A percentile compares a stretch with the other conserved stretches of the same genome.
Evolutionary conservation across 2,113 vertebrate genomes (phyloP).

Genomic region (Anhinga anhinga): DNA sequence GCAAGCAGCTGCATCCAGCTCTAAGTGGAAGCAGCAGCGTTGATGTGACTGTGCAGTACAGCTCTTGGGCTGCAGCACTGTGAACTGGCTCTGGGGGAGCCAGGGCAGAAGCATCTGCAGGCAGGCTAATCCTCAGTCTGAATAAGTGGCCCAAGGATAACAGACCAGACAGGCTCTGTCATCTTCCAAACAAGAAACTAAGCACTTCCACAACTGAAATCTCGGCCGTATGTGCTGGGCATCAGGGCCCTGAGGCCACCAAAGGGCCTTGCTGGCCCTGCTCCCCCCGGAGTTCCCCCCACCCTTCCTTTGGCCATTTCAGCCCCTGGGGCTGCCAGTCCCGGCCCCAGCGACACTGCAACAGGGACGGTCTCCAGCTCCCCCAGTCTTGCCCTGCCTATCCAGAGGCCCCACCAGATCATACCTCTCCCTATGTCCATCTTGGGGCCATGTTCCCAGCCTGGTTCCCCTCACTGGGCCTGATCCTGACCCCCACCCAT

Average conservation of each 20-base stretch:
- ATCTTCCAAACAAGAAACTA: not conserved
- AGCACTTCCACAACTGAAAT: not conserved
- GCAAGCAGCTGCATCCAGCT: not conserved
- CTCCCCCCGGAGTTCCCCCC: not conserved
- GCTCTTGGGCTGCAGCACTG: not conserved
- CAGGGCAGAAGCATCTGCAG: not conserved
- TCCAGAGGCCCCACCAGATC: not conserved
- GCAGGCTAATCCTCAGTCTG: not conserved
- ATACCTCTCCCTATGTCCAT: not conserved
- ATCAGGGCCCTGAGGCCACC: not conserved
- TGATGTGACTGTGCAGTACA: not conserved
- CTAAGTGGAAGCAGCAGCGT: fast-evolving
- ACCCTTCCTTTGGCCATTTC: not conserved
- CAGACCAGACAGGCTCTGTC: not conserved
- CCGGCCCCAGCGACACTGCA: fast-evolving
- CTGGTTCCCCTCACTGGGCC: not conserved
- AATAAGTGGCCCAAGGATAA: not conserved
- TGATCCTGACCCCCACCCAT: not conserved
- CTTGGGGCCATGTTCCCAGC: not conserved
- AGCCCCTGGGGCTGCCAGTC: not conserved
- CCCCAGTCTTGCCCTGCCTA: not conserved
- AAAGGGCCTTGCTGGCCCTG: not conserved
- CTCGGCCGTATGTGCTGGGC: not conserved
- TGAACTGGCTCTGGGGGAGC: not conserved
- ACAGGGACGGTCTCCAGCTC: not conserved